Evolutionary conservation across 2,888 invertebrate genomes (phyloP), one percentile per base, ranked within the genome.

Genomic region (Thera britannica): DNA sequence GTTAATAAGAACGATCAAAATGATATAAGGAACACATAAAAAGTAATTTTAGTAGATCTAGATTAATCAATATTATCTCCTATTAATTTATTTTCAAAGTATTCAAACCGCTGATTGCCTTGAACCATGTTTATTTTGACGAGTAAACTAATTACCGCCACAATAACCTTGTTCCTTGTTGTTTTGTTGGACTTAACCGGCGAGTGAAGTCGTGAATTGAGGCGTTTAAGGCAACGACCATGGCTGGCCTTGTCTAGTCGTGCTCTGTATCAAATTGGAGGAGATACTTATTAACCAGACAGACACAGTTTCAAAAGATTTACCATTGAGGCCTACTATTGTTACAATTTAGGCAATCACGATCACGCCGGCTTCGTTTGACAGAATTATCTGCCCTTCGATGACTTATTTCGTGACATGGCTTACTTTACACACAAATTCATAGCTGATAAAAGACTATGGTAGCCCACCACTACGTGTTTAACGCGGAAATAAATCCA

Each of bases 141-240:
- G 44, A 52, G 7, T 52, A 34, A 55, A 55, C 55, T 55, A n/a
- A 36, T n/a, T 55, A 55, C 11, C 55, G 5, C 36, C 34, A 34
- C 44, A 46, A 9, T 9, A 46, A 44, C 23, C 23, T 23, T 23
- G 23, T 23, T 23, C 23, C 23, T 23, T 23, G 23, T 23, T 23
- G 23, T 23, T 23, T 23, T 23, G 23, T 23, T 23, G 23, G 44
- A 7, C 7, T 7, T 44, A 49, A 49, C 49, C 51, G 51, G 23
- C 2, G 8, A 52, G 52, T 34, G 34, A 34, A 52, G 34, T 34
- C 51, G 51, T 60, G 52, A 34, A 23, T 52, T 60, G 48, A 58
- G 66, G 65, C 58, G 62, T 52, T 38, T 38, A 67, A 80, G 83
- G 75, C 81, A 83, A 83, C 81, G 84, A 83, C 84, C 84, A 86